Conservation (phyloP, 2,113 vertebrate genomes). For the Carollia perspicillata region DNA sequence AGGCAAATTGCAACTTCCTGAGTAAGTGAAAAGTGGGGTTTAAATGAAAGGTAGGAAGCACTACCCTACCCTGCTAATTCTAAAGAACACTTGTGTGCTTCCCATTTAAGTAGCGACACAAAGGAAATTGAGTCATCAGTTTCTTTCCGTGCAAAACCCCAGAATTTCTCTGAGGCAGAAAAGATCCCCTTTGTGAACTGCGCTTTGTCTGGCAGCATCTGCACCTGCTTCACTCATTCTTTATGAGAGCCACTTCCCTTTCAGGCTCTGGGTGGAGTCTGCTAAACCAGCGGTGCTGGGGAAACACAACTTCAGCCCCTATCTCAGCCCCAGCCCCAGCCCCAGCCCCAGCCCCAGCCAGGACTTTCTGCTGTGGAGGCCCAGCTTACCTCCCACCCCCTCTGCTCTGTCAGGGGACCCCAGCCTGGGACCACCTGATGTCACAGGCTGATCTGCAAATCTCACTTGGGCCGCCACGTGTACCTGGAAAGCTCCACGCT, state of each 20-base stretch:
- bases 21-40: background rate
- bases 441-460: background rate
- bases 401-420: background rate
- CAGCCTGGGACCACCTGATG: background rate
- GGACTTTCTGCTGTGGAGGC: background rate
- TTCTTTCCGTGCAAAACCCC: constrained; percentile 62
- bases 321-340: background rate
- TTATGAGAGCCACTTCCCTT: constrained; percentile 14
- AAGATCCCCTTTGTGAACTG: constrained; percentile 63
- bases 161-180: constrained; percentile 73
- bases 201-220: background rate
- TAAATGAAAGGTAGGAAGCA: background rate
- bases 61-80: background rate
- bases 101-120: background rate
- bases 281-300: background rate
- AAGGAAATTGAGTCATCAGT: constrained; percentile 62
- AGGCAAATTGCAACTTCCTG: background rate
- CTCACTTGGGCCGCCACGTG: background rate
- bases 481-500: background rate
- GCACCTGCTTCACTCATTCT: constrained; percentile 33
- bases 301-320: constrained; percentile 64
- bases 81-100: background rate
- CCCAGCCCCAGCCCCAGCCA: background rate
- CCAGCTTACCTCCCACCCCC: background rate
- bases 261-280: constrained; percentile 45